Evolutionary conservation across 2,113 vertebrate genomes (phyloP), one percentile per base, ranked within the genome.

Genomic region (Phalacrocorax carbo): DNA sequence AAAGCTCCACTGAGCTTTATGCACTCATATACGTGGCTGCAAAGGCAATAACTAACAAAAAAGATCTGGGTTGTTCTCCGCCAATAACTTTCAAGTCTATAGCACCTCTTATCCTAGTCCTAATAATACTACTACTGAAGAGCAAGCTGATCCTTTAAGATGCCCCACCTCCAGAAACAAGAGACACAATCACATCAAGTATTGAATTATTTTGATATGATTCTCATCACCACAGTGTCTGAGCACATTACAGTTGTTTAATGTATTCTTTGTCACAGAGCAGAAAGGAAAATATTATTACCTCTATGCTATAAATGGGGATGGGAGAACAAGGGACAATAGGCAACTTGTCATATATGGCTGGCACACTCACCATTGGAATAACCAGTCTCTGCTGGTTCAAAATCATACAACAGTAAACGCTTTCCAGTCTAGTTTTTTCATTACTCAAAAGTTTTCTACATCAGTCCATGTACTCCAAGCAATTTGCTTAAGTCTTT

Each of bases 211-310:
- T 96, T 91, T 96, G 93, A 84, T 90, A 13, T 69, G 82, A 93
- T 79, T 95, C 92, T 54, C 92, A 93, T 85, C 92, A 91, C 75
- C 90, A 92, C 62, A 13, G 75, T 62, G 87, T 17, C 85, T 90
- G 95, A 93, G 90, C 60, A 88, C 38, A 75, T 94, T 86, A 93
- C 72, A 90, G 71, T 62, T 83, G 82, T 93, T 94, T 95, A 95
- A 95, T 91, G 88, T 73, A 90, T 95, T 86, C 92, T 86, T 90
- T 93, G 90, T 75, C 94, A 92, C 92, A 96, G 79, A 83, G 70
- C 12, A 93, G 91, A 94, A 65, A 95, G 75, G 91, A 94, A 94
- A 95, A 95, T 85, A 95, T 34, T 73, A 91, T 92, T 95, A 94
- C 58, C 58, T 92, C 84, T 86, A 15, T 32, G 29, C 82, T 89